Percentiles rank a stretch among this genome's conserved stretches.
Evolutionary conservation across 2,113 vertebrate species (phyloP).

Genomic region (Castor canadensis): DNA sequence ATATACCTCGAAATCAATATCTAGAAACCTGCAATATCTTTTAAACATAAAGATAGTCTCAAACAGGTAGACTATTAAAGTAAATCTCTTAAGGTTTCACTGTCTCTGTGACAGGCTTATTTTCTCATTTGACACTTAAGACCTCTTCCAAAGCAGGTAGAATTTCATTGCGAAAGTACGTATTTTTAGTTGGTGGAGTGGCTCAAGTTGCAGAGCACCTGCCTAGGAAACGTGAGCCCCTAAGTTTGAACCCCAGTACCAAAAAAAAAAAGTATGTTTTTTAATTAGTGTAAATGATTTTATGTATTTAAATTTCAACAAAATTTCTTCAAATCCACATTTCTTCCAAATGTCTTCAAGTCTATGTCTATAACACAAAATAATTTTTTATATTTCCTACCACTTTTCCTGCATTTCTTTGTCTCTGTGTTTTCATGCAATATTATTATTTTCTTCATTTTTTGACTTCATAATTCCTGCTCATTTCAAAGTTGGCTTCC

Average conservation of each 20-base stretch:
- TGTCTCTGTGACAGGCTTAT: slow-evolving; percentile 63
- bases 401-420: slow-evolving; percentile 33
- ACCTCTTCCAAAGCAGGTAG: slow-evolving; percentile 64
- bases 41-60: not conserved
- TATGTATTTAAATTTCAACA: slow-evolving; percentile 64
- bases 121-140: slow-evolving; percentile 76
- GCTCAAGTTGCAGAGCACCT: too few relatives aligned
- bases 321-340: slow-evolving; percentile 65
- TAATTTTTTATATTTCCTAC: slow-evolving; percentile 39
- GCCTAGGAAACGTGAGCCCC: too few relatives aligned
- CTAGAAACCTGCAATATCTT: not conserved
- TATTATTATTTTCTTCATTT: slow-evolving; percentile 60
- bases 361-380: slow-evolving; percentile 5
- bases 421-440: slow-evolving; percentile 16
- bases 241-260: too few relatives aligned
- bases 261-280: too few relatives aligned
- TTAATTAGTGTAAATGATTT: slow-evolving; percentile 78
- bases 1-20: not conserved
- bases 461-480: slow-evolving; percentile 69
- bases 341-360: slow-evolving; percentile 11
- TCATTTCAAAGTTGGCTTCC: slow-evolving; percentile 84
- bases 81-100: not conserved
- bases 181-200: too few relatives aligned
- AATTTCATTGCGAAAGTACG: slow-evolving; percentile 71
- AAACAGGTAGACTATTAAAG: not conserved